Evolutionary conservation across 1,140 invertebrate genomes (phyloP), one percentile per base, ranked within the genome.

Genomic region (Meloidogyne floridensis): DNA sequence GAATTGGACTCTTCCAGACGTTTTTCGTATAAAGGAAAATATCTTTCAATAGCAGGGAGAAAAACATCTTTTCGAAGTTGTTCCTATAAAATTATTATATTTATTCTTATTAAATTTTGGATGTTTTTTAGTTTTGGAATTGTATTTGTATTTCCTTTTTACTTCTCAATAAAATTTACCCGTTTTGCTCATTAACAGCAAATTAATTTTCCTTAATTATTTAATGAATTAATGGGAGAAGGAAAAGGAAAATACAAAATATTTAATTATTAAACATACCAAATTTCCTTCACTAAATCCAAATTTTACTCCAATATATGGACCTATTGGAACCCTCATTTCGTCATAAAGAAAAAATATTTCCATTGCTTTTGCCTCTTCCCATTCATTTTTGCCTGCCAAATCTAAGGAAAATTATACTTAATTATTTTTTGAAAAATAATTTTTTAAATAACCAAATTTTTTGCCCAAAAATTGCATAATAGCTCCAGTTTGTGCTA

Each of bases 401-500:
- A 79, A 79, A 13, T 7, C 77, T 79, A 1, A 51, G 18, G 20
- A 85, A 73, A 9, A n/a, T 32, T 53, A 59, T 53, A n/a, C 3
- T 0, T 2, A 51, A 9, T 32, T 32, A 32, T 32, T 32, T 32
- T 15, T 13, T 7, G 3, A 11, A 82, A 32, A 32, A 32, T 32
- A 32, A 32, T 32, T 32, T 32, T 2, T 32, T 32, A 2, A 81
- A 54, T 20, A 47, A 82, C 81, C 87, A 77, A 88, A 90, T 82
- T 89, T 81, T 43, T 82, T 84, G 9, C 86, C 89, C 42, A 90
- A 78, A 81, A 82, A 90, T 54, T 87, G 84, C 18, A 81, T 42
- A 81, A 90, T 90, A 13, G 87, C 84, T 53, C 75, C 54, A 42
- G 77, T 82, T 70, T 90, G 90, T 11, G 80, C 75, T 51, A 90